Conservation (phyloP, 2,888 invertebrate genomes). For the Rutpela maculata region DNA sequence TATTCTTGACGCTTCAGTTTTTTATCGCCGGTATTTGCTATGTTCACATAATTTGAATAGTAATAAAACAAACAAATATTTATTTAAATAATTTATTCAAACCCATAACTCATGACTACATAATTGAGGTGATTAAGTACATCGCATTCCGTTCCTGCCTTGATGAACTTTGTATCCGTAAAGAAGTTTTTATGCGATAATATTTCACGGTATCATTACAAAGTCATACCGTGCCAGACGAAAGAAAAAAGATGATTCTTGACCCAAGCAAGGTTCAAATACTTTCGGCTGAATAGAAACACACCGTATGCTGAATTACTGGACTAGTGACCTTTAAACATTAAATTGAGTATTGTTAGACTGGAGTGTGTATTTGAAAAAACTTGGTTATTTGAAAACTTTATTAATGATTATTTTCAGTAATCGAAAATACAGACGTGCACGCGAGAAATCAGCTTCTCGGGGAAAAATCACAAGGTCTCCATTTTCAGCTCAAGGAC, state of each 20-base stretch:
- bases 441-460: no score
- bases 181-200: no score
- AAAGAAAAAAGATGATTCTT: not conserved
- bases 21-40: not conserved
- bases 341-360: not conserved
- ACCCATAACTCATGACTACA: not conserved
- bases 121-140: not conserved
- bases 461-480: no score
- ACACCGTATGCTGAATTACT: not conserved
- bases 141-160: not conserved
- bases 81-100: not conserved
- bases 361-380: no score
- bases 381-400: no score
- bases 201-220: no score
- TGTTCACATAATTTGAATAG: not conserved
- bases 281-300: not conserved
- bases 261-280: not conserved
- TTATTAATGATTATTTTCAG: no score
- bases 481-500: no score
- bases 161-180: not conserved
- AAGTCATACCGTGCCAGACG: not conserved
- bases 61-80: not conserved
- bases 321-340: not conserved
- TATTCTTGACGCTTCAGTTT: not conserved
- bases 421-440: no score